These are phyloP conservation scores for Philypnodon macrostomus DNA, from an alignment of 2,797 vertebrate genomes.

Conservation along the genomic window DNA sequence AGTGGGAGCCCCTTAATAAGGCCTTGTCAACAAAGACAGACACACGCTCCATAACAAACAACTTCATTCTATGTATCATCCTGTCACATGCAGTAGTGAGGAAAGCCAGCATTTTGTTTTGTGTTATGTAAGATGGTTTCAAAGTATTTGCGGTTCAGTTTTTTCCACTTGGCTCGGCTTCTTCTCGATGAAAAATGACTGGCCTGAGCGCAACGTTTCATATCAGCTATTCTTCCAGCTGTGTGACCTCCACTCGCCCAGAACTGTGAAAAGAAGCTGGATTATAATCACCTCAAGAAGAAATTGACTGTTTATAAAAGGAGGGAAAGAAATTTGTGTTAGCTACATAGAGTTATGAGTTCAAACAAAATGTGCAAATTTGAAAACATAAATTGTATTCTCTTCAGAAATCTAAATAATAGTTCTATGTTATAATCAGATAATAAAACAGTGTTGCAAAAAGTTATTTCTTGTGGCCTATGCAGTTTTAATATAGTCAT, in stretches of 20 bases:
- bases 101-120: constrained; percentile 2
- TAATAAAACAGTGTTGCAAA: no score
- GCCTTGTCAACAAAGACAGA: constrained; percentile 68
- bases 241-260: constrained; percentile 57
- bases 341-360: background rate
- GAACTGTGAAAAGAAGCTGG: constrained; percentile 66
- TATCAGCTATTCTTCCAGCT: constrained; percentile 66
- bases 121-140: constrained; percentile 1
- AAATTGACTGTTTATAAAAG: constrained; percentile 53
- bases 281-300: constrained; percentile 69
- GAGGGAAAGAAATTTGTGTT: constrained; percentile 12
- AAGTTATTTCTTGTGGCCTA: no score
- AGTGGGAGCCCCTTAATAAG: constrained; percentile 59
- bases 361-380: no score
- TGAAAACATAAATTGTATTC: no score
- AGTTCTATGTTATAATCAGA: no score
- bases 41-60: constrained; percentile 35
- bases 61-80: constrained; percentile 46
- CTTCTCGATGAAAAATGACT: constrained; percentile 51
- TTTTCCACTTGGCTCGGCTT: constrained; percentile 39
- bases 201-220: constrained; percentile 68
- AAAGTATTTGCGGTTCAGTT: constrained; percentile 6
- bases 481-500: no score
- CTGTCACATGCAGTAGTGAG: constrained; percentile 10
- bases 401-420: no score